Conservation (phyloP, 2,888 invertebrate genomes). For the Oconnorella tubifera region DNA sequence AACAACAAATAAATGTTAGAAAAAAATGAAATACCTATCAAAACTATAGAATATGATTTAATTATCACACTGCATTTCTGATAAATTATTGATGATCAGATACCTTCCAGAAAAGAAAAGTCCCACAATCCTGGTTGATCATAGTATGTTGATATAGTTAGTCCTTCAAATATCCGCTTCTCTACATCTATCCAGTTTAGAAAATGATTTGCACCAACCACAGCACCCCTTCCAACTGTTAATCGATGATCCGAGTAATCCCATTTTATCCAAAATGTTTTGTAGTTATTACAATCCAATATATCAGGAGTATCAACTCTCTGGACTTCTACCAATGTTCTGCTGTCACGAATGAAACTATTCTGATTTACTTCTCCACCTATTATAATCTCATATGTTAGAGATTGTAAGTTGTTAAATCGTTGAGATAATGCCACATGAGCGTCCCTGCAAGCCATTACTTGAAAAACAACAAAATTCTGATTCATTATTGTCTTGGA, state of each 20-base stretch:
- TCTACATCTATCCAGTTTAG: constrained; percentile 10
- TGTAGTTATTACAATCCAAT: constrained; percentile 20
- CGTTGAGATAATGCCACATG: constrained; percentile 8
- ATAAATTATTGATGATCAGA: too few relatives aligned
- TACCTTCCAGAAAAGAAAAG: constrained; percentile 14
- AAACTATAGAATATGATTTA: too few relatives aligned
- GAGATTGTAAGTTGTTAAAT: constrained; percentile 4
- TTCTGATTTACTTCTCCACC: constrained; percentile 10
- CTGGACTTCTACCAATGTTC: neutral
- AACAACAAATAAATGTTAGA: neutral
- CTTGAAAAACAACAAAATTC: constrained; percentile 12
- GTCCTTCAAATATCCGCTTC: constrained; percentile 1
- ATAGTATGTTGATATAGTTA: constrained; percentile 10
- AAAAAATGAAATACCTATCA: neutral
- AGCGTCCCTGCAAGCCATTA: constrained; percentile 18
- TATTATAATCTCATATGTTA: constrained; percentile 15
- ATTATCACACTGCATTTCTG: too few relatives aligned
- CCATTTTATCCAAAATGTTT: constrained; percentile 20
- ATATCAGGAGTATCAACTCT: constrained; percentile 13
- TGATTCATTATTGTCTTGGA: constrained; percentile 3
- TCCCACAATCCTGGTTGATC: constrained; percentile 11
- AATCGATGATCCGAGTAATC: neutral
- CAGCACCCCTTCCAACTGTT: constrained; percentile 11
- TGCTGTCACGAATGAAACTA: constrained; percentile 11
- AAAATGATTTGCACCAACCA: neutral